Evolutionary conservation across 2,888 invertebrate genomes (phyloP).

Genomic region (Creontiades dilutus): DNA sequence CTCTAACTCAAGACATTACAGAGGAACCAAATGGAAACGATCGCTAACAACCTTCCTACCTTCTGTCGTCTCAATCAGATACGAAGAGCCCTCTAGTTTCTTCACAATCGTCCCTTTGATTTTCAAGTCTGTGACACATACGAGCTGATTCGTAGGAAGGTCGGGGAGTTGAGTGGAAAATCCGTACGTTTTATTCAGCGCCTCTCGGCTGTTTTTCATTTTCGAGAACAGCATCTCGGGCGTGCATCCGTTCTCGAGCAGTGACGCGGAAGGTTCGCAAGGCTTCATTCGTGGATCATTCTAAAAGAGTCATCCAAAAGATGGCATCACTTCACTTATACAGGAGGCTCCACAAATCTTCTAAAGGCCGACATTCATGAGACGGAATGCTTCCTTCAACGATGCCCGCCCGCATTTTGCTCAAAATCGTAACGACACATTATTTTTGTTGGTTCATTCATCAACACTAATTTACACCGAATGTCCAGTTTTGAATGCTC

Average conservation of each 20-base stretch:
- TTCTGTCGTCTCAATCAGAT: constrained; percentile 17
- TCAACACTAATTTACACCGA: too few relatives aligned
- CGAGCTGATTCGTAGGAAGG: not conserved
- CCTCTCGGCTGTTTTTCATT: not conserved
- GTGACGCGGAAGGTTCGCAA: not conserved
- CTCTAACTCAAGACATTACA: too few relatives aligned
- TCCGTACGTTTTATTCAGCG: not conserved
- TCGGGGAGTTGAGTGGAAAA: constrained; percentile 1
- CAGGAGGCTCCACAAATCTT: not conserved
- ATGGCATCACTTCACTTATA: constrained; percentile 25
- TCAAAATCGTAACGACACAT: too few relatives aligned
- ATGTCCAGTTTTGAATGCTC: too few relatives aligned
- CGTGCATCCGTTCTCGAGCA: constrained; percentile 1
- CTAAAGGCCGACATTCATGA: not conserved
- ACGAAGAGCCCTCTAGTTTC: constrained; percentile 13
- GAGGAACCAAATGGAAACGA: constrained; percentile 36
- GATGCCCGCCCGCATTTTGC: not conserved
- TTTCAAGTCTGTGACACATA: constrained; percentile 37
- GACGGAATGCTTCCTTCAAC: not conserved
- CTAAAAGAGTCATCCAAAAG: constrained; percentile 22
- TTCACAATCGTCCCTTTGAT: constrained; percentile 12
- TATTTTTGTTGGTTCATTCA: too few relatives aligned
- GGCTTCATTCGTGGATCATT: not conserved
- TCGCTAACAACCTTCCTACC: constrained; percentile 7
- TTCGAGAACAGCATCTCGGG: constrained; percentile 10